Percentiles rank a stretch among this genome's conserved stretches.
These are phyloP conservation scores for Drosophila nikananu DNA, from an alignment of 1,140 invertebrate species.

Conservation along the genomic window DNA sequence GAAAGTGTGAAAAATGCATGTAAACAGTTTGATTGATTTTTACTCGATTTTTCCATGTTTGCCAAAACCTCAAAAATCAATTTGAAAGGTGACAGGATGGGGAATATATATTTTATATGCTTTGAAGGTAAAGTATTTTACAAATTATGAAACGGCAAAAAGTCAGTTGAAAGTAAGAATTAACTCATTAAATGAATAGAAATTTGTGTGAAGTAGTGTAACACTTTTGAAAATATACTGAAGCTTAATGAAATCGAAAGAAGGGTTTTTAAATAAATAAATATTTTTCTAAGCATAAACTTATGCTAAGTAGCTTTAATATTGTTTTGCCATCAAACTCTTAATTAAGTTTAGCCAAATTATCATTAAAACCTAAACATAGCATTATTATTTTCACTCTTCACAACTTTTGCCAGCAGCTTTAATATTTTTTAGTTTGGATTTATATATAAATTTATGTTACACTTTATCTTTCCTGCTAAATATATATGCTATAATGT, in stretches of 20 bases:
- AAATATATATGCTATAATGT: neutral
- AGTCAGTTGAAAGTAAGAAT: neutral
- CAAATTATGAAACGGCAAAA: slow-evolving; percentile 1
- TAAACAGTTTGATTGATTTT: slow-evolving; percentile 70
- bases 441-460: too few relatives aligned
- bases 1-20: slow-evolving; percentile 53
- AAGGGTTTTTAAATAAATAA: too few relatives aligned
- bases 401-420: neutral
- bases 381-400: neutral
- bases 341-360: too few relatives aligned
- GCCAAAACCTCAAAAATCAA: slow-evolving; percentile 38
- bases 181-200: too few relatives aligned
- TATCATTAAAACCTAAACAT: neutral
- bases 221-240: too few relatives aligned
- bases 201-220: too few relatives aligned
- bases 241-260: too few relatives aligned
- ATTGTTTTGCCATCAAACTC: too few relatives aligned
- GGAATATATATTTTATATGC: neutral
- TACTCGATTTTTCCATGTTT: slow-evolving; percentile 19
- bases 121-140: neutral
- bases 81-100: slow-evolving; percentile 12
- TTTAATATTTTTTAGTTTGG: neutral
- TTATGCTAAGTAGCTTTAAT: too few relatives aligned
- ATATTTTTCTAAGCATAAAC: neutral
- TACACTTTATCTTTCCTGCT: neutral